phyloP scores from a whole-genome alignment of 92 coral and sea anemone species.

The Phymanthus crucifer region DNA sequence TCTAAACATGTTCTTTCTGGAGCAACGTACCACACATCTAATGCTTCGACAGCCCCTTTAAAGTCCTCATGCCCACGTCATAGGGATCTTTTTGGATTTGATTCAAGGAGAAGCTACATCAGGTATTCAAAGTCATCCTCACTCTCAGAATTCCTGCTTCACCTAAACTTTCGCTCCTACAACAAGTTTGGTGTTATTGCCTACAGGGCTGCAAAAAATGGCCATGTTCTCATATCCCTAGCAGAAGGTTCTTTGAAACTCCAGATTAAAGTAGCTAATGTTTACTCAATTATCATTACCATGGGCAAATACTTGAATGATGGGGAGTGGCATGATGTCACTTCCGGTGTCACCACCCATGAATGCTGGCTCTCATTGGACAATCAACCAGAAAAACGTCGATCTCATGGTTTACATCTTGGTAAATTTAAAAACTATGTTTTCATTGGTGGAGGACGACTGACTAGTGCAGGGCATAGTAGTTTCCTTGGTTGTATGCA shows the following conservation, averaged over 20 bases:
- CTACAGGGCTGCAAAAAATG: conserved; percentile 46
- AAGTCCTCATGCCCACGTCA: conserved; percentile 47
- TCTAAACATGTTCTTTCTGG: conserved; percentile 55
- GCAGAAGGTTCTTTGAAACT: conserved; percentile 64
- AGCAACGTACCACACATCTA: conserved; percentile 34
- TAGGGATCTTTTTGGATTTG: conserved; percentile 64
- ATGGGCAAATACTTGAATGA: conserved; percentile 71
- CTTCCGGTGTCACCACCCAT: conserved; percentile 59
- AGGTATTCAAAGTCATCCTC: conserved; percentile 37
- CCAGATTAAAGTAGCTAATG: conserved; percentile 57
- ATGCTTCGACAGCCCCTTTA: conserved; percentile 42
- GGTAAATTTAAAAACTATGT: conserved; percentile 61
- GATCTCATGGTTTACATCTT: conserved; percentile 56
- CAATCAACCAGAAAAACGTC: conserved; percentile 62
- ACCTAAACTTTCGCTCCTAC: conserved; percentile 77
- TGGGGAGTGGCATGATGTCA: conserved; percentile 92
- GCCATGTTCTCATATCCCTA: conserved; percentile 62
- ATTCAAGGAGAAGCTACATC: conserved; percentile 53
- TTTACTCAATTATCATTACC: conserved; percentile 57
- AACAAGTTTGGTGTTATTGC: conserved; percentile 70
- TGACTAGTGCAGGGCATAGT: too few species aligned
- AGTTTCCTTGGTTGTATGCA: conserved; percentile 93
- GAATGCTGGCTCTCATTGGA: conserved; percentile 71
- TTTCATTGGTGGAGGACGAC: conserved; percentile 67
- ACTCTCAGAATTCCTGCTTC: conserved; percentile 51